phyloP scores from a whole-genome alignment of 1,140 invertebrate genomes.

The Ptiloglossa arizonensis region DNA sequence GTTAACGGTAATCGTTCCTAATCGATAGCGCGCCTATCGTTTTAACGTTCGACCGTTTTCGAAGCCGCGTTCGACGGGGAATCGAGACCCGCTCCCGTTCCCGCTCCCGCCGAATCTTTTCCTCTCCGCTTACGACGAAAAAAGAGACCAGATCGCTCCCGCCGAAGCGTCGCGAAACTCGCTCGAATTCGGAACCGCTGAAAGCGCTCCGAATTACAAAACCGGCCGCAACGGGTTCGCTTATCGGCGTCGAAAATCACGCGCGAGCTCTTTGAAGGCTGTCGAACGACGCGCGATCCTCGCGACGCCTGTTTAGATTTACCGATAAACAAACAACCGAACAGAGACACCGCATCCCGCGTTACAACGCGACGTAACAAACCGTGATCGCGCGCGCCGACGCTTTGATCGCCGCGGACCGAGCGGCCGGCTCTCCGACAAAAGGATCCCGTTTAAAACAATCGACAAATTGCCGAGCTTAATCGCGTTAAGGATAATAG shows the following conservation, averaged over 20 bases:
- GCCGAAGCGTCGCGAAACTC: not conserved
- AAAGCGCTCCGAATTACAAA: slow-evolving; percentile 12
- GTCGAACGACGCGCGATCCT: slow-evolving; percentile 28
- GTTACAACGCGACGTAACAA: slow-evolving; percentile 3
- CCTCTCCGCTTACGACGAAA: no score
- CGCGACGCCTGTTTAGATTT: slow-evolving; percentile 43
- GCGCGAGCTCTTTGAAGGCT: not conserved
- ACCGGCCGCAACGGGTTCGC: slow-evolving; percentile 17
- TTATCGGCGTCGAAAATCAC: slow-evolving; percentile 18
- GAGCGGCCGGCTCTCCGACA: not conserved
- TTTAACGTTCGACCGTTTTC: slow-evolving; percentile 16
- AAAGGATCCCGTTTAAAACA: slow-evolving; percentile 41
- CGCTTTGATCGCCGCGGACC: slow-evolving; percentile 17
- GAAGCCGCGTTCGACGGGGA: not conserved
- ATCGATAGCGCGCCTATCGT: slow-evolving; percentile 23
- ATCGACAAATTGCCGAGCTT: slow-evolving; percentile 46
- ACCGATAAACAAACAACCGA: slow-evolving; percentile 36
- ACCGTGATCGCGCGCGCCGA: slow-evolving; percentile 22
- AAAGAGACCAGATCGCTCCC: not conserved
- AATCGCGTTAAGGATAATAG: slow-evolving; percentile 74
- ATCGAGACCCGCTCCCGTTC: no score
- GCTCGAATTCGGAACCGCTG: not conserved
- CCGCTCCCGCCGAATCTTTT: no score
- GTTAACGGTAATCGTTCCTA: slow-evolving; percentile 64
- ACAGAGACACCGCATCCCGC: slow-evolving; percentile 1